Evolutionary conservation across 2,888 invertebrate genomes (phyloP).

Genomic region (Ditula angustiorana): DNA sequence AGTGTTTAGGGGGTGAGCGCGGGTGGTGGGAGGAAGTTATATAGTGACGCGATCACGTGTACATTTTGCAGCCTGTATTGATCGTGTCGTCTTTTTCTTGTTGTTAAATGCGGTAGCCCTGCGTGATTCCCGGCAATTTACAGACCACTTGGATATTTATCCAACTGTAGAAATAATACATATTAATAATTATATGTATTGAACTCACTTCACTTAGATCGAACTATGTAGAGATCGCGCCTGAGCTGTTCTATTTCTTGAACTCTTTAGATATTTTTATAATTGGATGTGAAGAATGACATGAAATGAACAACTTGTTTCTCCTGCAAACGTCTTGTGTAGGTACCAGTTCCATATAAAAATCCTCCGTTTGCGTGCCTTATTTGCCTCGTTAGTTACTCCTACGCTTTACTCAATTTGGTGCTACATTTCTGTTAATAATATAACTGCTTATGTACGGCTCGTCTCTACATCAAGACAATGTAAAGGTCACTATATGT

Average conservation of each 20-base stretch:
- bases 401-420: constrained; percentile 28
- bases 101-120: constrained; percentile 66
- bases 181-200: constrained; percentile 10
- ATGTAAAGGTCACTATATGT: background rate
- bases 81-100: constrained; percentile 77
- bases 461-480: constrained; percentile 14
- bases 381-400: constrained; percentile 23
- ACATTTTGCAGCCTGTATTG: constrained; percentile 84
- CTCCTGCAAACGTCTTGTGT: background rate
- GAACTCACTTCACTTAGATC: background rate
- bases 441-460: constrained; percentile 6
- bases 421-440: constrained; percentile 21
- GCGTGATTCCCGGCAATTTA: constrained; percentile 55
- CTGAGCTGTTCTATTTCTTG: background rate
- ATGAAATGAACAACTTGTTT: too few relatives aligned
- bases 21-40: constrained; percentile 79
- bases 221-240: background rate
- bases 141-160: constrained; percentile 23
- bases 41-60: constrained; percentile 85
- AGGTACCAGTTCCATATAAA: constrained; percentile 3
- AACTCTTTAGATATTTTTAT: too few relatives aligned
- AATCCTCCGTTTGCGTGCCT: constrained; percentile 12
- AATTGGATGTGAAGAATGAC: too few relatives aligned
- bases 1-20: constrained; percentile 77
- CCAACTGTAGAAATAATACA: constrained; percentile 9